Percentiles rank a stretch among this genome's conserved stretches.
Conservation (phyloP, 2,113 vertebrate genomes). For the Takifugu bimaculatus region DNA sequence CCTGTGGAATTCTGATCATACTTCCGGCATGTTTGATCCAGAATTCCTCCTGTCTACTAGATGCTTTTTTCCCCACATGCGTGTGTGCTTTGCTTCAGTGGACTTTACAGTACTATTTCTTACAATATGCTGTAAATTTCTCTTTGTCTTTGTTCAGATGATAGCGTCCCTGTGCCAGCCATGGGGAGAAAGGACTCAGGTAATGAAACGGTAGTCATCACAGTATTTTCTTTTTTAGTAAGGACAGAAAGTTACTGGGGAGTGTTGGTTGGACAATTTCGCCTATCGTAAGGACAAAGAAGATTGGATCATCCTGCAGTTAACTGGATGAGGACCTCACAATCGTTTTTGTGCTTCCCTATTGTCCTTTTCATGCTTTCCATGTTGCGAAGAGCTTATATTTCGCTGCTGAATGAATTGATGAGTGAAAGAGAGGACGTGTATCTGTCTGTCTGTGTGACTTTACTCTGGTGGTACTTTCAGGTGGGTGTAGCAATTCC, state of each 20-base stretch:
- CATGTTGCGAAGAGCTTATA: conserved; percentile 61
- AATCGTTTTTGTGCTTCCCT: conserved; percentile 25
- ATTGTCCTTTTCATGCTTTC: conserved; percentile 62
- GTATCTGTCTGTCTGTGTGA: conserved; percentile 36
- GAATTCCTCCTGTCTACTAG: conserved; percentile 41
- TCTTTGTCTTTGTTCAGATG: conserved; percentile 91
- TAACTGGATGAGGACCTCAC: no score
- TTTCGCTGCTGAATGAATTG: conserved; percentile 43
- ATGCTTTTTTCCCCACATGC: conserved; percentile 37
- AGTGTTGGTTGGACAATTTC: not conserved
- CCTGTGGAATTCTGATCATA: conserved; percentile 36
- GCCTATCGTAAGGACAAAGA: conserved; percentile 9
- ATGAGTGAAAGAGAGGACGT: conserved; percentile 28
- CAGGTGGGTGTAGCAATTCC: conserved; percentile 37
- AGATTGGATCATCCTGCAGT: conserved; percentile 11
- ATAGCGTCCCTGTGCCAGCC: conserved; percentile 81
- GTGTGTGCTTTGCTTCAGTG: conserved; percentile 59
- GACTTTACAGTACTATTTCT: conserved; percentile 76
- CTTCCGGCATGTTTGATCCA: conserved; percentile 17
- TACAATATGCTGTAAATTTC: conserved; percentile 77
- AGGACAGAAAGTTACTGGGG: not conserved
- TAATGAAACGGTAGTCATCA: conserved; percentile 63
- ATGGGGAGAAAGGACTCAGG: conserved; percentile 96
- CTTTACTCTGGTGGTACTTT: conserved; percentile 22
- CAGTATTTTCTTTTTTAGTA: not conserved